These are phyloP conservation scores for Lasioglossum villosulum DNA, from an alignment of 2,888 invertebrate species.

Conservation along the genomic window DNA sequence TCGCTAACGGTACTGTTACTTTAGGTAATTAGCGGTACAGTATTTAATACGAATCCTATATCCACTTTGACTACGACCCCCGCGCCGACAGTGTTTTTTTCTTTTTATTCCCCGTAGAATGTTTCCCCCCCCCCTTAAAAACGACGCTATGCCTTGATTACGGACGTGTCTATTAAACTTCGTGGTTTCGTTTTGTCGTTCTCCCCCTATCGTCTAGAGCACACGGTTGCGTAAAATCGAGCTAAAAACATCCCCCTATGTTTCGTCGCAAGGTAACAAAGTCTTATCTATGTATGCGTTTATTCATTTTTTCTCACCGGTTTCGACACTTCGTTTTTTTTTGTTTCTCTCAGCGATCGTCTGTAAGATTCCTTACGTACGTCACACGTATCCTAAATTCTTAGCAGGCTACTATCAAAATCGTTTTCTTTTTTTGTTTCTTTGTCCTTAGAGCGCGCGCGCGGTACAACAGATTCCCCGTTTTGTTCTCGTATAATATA, in stretches of 20 bases:
- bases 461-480: conserved; percentile 62
- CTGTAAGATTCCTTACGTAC: conserved; percentile 54
- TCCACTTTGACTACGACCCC: conserved; percentile 1
- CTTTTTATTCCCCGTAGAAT: conserved; percentile 3
- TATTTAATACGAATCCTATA: conserved; percentile 66
- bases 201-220: conserved; percentile 16
- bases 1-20: conserved; percentile 76
- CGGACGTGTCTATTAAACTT: conserved; percentile 73
- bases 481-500: conserved; percentile 66
- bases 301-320: conserved; percentile 3
- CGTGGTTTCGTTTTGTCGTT: background rate
- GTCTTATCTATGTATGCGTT: conserved; percentile 40
- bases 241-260: conserved; percentile 52
- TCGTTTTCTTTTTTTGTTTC: conserved; percentile 22
- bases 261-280: conserved; percentile 50
- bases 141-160: conserved; percentile 63
- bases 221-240: conserved; percentile 27
- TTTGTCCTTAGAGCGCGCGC: conserved; percentile 60
- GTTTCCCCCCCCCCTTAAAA: conserved; percentile 14
- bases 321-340: background rate
- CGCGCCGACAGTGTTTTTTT: background rate
- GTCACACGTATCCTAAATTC: conserved; percentile 65
- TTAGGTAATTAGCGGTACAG: conserved; percentile 78
- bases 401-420: conserved; percentile 65
- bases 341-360: conserved; percentile 6